Conservation (phyloP, 1,140 invertebrate species). For the Macrosteles quadrilineatus region DNA sequence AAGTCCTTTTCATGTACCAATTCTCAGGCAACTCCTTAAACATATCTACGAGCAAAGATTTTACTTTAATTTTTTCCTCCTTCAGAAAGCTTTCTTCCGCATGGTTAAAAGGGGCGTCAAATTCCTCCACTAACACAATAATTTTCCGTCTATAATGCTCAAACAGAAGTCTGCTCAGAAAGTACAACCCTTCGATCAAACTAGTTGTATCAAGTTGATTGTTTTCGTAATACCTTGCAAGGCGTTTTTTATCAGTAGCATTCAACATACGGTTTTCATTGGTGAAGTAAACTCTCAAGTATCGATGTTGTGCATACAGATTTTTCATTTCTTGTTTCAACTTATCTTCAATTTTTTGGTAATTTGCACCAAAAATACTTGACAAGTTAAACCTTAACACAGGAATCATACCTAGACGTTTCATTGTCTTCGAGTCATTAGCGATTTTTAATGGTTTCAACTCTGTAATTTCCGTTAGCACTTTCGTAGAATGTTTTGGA, state of each 20-base stretch:
- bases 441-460: constrained; percentile 20
- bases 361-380: background rate
- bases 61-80: background rate
- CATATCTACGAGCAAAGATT: background rate
- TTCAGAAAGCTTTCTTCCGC: background rate
- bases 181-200: background rate
- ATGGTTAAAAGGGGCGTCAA: background rate
- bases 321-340: background rate
- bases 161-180: background rate
- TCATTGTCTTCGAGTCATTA: background rate
- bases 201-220: background rate
- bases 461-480: background rate
- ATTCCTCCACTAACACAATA: constrained; percentile 8
- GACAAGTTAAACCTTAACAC: background rate
- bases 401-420: constrained; percentile 1
- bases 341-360: background rate
- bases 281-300: background rate
- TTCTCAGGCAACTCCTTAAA: background rate
- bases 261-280: constrained; percentile 5
- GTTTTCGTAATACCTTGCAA: background rate
- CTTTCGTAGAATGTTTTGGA: background rate
- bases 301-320: background rate
- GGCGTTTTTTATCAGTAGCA: background rate
- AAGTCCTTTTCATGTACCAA: background rate
- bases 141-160: constrained; percentile 4